Evolutionary conservation across 1,140 invertebrate species (phyloP).

Genomic region (Dendroctonus ponderosae): DNA sequence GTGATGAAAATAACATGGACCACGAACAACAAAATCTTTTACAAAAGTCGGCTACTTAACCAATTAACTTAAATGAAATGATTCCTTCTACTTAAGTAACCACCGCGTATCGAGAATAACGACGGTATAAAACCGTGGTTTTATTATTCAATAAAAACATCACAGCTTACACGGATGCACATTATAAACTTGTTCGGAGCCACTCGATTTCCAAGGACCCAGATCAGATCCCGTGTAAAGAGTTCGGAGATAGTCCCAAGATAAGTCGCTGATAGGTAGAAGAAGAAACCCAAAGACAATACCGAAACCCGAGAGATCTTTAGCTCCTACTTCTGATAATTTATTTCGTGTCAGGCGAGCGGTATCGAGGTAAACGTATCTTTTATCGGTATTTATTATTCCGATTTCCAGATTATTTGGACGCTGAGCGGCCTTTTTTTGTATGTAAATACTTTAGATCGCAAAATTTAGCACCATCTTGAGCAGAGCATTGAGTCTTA

Average conservation of each 20-base stretch:
- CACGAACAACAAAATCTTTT: too few relatives aligned
- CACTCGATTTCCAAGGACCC: conserved; percentile 19
- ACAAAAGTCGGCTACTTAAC: too few relatives aligned
- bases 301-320: conserved; percentile 28
- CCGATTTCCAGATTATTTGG: conserved; percentile 28
- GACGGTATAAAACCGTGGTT: conserved; percentile 23
- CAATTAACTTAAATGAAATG: neutral
- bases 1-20: too few relatives aligned
- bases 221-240: conserved; percentile 30
- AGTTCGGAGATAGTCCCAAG: conserved; percentile 23
- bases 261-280: conserved; percentile 25
- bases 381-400: conserved; percentile 34
- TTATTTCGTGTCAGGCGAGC: conserved; percentile 29
- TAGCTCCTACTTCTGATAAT: conserved; percentile 26
- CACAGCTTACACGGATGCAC: conserved; percentile 14
- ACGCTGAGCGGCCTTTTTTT: conserved; percentile 2
- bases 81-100: neutral
- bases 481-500: too few relatives aligned
- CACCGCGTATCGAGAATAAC: conserved; percentile 10
- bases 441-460: conserved; percentile 13
- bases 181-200: conserved; percentile 29
- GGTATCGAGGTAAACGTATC: conserved; percentile 32
- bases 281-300: conserved; percentile 29
- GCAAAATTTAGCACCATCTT: neutral
- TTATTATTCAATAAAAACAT: conserved; percentile 33